Evolutionary conservation across 2,113 vertebrate genomes (phyloP).

Genomic region (Bothrops jararaca): DNA sequence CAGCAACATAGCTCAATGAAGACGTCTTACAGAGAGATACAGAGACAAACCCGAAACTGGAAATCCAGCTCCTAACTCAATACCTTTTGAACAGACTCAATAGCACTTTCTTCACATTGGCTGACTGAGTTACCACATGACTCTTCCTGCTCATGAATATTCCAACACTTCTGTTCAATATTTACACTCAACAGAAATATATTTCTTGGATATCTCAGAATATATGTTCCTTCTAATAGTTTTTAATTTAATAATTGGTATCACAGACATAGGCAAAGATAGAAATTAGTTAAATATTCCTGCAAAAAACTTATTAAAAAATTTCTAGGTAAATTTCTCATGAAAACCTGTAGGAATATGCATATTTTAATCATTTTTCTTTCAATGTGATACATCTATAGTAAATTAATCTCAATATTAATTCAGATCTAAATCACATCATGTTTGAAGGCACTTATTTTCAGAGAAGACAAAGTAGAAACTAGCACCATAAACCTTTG

Average conservation of each 20-base stretch:
- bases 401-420: not conserved
- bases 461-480: not conserved
- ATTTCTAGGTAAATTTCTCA: not conserved
- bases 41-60: no score
- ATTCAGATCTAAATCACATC: not conserved
- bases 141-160: no score
- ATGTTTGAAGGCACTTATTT: not conserved
- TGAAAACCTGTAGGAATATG: not conserved
- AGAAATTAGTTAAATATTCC: not conserved
- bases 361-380: not conserved
- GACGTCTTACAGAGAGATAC: no score
- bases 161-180: not conserved
- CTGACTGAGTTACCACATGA: no score
- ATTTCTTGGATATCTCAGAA: not conserved
- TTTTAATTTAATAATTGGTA: slow-evolving; percentile 4
- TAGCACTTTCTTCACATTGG: no score
- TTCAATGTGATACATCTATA: not conserved
- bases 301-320: slow-evolving; percentile 1
- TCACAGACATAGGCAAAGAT: not conserved
- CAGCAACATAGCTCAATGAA: no score
- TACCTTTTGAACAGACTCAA: no score
- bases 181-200: not conserved
- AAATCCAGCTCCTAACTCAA: no score
- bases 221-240: not conserved
- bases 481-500: not conserved